Conservation (phyloP, 2,797 vertebrate genomes). For the Melanogrammus aeglefinus region DNA sequence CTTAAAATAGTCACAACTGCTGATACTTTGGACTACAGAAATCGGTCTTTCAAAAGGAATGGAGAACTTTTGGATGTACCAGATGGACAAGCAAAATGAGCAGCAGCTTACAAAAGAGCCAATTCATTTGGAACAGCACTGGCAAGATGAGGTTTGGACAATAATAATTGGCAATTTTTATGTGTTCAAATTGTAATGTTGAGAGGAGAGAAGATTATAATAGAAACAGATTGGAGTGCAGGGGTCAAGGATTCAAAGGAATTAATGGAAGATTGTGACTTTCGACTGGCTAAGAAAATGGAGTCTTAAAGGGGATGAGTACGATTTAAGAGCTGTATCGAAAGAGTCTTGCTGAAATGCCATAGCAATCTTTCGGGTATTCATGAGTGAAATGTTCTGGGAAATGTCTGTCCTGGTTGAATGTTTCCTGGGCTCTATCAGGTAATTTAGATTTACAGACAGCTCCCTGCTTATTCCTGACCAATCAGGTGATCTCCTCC, state of each 20-base stretch:
- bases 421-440: background rate
- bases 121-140: conserved; percentile 6
- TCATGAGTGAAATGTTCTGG: background rate
- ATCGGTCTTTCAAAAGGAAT: conserved; percentile 31
- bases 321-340: background rate
- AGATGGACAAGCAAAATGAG: conserved; percentile 61
- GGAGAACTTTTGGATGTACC: conserved; percentile 70
- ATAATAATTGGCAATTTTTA: background rate
- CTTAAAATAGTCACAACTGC: background rate
- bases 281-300: background rate
- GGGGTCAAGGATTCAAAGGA: background rate
- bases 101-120: conserved; percentile 35
- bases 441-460: background rate
- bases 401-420: background rate
- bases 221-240: background rate
- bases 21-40: background rate
- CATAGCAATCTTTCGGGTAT: background rate
- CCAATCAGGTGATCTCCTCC: background rate
- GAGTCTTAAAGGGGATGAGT: background rate
- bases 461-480: background rate
- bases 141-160: conserved; percentile 48
- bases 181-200: background rate
- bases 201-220: background rate
- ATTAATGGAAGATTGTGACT: background rate
- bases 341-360: background rate